These are phyloP conservation scores for Battus philenor DNA, from an alignment of 1,140 invertebrate species.

Conservation along the genomic window DNA sequence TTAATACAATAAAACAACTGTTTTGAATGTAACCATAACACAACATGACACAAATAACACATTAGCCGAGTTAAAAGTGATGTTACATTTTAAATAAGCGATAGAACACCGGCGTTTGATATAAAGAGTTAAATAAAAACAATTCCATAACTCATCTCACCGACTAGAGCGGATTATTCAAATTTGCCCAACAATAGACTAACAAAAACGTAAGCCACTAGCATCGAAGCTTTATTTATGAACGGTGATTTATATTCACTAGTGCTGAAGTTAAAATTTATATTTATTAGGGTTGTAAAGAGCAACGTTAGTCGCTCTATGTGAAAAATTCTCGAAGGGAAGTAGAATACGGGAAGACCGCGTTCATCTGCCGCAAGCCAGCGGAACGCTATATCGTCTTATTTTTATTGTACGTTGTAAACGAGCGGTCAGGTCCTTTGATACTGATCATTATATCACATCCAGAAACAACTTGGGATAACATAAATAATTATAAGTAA, in stretches of 20 bases:
- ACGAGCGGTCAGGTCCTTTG: no score
- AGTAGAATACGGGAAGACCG: conserved; percentile 29
- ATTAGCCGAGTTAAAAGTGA: no score
- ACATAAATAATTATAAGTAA: no score
- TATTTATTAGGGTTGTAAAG: conserved; percentile 18
- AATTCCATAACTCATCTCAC: conserved; percentile 12
- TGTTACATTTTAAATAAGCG: no score
- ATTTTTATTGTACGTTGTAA: no score
- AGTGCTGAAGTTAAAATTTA: conserved; percentile 17
- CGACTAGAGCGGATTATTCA: conserved; percentile 12
- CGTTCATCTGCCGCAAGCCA: conserved; percentile 14
- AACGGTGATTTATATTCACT: conserved; percentile 17
- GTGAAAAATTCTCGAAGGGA: conserved; percentile 43
- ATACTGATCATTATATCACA: no score
- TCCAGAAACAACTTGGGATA: no score
- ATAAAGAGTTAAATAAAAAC: conserved; percentile 13
- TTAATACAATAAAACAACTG: no score
- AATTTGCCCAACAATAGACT: conserved; percentile 17
- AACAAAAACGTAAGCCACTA: conserved; percentile 17
- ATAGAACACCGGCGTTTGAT: conserved; percentile 4
- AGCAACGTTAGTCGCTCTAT: conserved; percentile 8
- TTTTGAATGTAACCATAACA: no score
- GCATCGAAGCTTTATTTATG: conserved; percentile 17
- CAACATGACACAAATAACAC: no score
- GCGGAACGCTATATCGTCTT: no score